Conservation (phyloP, 2,797 vertebrate species). For the Schizopygopsis malacanthus region DNA sequence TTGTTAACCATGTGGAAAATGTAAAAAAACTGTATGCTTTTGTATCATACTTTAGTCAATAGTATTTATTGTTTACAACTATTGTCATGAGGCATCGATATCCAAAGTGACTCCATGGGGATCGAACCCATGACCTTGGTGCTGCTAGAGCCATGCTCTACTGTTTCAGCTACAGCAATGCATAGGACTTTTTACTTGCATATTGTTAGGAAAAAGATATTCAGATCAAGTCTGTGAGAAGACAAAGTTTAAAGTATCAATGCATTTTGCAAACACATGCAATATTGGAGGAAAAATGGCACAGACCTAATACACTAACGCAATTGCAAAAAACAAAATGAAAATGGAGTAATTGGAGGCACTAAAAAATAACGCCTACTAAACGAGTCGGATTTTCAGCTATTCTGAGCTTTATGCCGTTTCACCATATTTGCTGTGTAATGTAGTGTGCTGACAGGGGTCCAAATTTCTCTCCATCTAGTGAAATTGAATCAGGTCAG, state of each 20-base stretch:
- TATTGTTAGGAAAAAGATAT: neutral
- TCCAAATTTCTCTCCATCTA: slow-evolving; percentile 12
- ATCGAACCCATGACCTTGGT: neutral
- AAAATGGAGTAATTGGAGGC: neutral
- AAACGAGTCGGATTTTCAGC: neutral
- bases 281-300: neutral
- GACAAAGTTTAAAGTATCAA: neutral
- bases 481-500: no score
- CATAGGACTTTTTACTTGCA: neutral
- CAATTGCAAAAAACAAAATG: neutral
- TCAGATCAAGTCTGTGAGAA: neutral
- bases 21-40: neutral
- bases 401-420: slow-evolving; percentile 4
- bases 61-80: neutral
- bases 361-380: neutral
- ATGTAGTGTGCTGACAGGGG: slow-evolving; percentile 34
- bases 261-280: neutral
- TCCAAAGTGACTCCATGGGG: neutral
- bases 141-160: neutral
- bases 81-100: neutral
- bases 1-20: neutral
- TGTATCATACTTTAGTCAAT: neutral
- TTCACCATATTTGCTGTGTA: slow-evolving; percentile 23
- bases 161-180: neutral
- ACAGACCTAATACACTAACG: neutral